A percentile compares a stretch with the other conserved stretches of the same genome.
phyloP scores from a whole-genome alignment of 2,797 vertebrate genomes.

The Chelmon rostratus region DNA sequence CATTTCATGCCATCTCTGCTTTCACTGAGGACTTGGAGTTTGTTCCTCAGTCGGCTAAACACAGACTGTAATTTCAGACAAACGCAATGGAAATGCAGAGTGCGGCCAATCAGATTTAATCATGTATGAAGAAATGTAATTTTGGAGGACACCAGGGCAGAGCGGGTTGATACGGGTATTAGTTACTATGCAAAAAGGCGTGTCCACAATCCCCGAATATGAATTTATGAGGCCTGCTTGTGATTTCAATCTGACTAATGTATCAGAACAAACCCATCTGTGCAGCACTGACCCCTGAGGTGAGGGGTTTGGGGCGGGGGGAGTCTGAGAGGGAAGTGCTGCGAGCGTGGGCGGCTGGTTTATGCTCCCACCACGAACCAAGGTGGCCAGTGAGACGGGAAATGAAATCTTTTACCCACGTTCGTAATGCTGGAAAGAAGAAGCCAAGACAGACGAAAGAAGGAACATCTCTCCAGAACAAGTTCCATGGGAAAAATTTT shows the following conservation, averaged over 20 bases:
- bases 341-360: slow-evolving; percentile 62
- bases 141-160: slow-evolving; percentile 82
- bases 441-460: slow-evolving; percentile 13
- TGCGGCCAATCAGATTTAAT: slow-evolving; percentile 85
- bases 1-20: slow-evolving; percentile 83
- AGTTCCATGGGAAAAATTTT: slow-evolving; percentile 89
- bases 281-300: slow-evolving; percentile 81
- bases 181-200: slow-evolving; percentile 82
- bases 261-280: slow-evolving; percentile 87
- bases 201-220: slow-evolving; percentile 78
- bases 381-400: slow-evolving; percentile 57
- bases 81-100: slow-evolving; percentile 78
- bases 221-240: slow-evolving; percentile 85
- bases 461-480: slow-evolving; percentile 60
- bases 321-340: slow-evolving; percentile 28
- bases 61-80: slow-evolving; percentile 79
- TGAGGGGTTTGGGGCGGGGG: slow-evolving; percentile 59
- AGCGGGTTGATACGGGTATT: slow-evolving; percentile 78
- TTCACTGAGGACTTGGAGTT: slow-evolving; percentile 73
- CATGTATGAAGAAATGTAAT: slow-evolving; percentile 86
- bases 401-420: slow-evolving; percentile 44
- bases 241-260: slow-evolving; percentile 88
- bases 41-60: slow-evolving; percentile 64
- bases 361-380: slow-evolving; percentile 52
- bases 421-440: slow-evolving; percentile 25